phyloP scores from a whole-genome alignment of 2,797 vertebrate genomes.

The Girardinus metallicus region DNA sequence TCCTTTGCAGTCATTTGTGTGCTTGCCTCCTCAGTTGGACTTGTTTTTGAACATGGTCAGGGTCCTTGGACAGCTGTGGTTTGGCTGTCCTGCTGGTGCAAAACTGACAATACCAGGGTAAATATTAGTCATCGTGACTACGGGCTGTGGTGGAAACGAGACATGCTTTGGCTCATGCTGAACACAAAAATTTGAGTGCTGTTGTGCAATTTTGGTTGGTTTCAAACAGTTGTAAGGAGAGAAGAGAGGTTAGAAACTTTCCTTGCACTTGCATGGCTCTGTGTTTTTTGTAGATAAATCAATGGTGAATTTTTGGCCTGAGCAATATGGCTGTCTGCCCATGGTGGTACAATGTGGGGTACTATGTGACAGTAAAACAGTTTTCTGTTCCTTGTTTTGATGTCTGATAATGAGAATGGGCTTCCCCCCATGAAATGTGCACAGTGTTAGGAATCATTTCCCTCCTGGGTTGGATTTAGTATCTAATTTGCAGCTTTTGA shows the following conservation, averaged over 20 bases:
- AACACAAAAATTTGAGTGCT: conserved; percentile 35
- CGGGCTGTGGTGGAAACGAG: conserved; percentile 36
- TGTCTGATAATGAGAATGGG: neutral
- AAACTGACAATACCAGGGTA: conserved; percentile 64
- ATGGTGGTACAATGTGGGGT: neutral
- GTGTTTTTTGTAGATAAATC: neutral
- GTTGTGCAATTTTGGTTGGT: conserved; percentile 53
- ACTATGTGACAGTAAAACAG: neutral
- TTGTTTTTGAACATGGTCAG: conserved; percentile 54
- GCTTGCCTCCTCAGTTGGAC: conserved; percentile 43
- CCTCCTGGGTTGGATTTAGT: neutral
- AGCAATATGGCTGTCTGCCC: neutral
- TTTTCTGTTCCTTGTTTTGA: neutral
- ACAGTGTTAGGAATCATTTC: neutral
- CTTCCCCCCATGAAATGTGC: neutral
- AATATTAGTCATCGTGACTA: conserved; percentile 67
- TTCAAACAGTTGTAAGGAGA: conserved; percentile 11
- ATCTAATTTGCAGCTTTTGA: neutral
- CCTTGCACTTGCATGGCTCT: neutral
- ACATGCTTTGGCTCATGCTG: conserved; percentile 33
- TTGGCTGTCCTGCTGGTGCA: conserved; percentile 68
- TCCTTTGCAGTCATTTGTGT: conserved; percentile 55
- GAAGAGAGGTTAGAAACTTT: neutral
- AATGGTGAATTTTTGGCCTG: neutral
- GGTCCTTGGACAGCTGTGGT: conserved; percentile 64